A percentile compares a stretch with the other conserved stretches of the same genome.
Conservation (phyloP, 2,797 vertebrate species). For the Aselliscus stoliczkanus region DNA sequence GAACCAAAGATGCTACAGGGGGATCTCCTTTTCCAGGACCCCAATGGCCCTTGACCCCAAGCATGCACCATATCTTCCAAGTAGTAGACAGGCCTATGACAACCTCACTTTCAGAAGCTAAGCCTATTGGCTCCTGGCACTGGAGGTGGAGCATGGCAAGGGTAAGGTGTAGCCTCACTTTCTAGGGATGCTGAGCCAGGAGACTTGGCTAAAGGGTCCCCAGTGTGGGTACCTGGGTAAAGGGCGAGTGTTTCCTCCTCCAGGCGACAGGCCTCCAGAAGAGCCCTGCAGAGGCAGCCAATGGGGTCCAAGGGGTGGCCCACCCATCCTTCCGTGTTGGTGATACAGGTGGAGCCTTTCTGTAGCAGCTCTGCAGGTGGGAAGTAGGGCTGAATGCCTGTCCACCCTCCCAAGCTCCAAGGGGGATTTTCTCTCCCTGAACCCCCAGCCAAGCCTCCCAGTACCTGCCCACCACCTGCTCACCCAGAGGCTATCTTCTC, state of each 20-base stretch:
- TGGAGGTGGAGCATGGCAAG: neutral
- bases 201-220: neutral
- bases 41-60: neutral
- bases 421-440: neutral
- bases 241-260: slow-evolving; percentile 75
- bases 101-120: neutral
- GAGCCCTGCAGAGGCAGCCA: slow-evolving; percentile 79
- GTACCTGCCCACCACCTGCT: neutral
- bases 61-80: neutral
- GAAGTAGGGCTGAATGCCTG: neutral
- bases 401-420: neutral
- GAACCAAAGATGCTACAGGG: neutral
- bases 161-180: neutral
- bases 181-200: neutral
- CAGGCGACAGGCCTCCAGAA: slow-evolving; percentile 78
- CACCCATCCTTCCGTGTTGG: slow-evolving; percentile 81
- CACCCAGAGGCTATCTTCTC: too few relatives aligned
- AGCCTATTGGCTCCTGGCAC: neutral
- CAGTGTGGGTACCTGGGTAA: slow-evolving; percentile 70
- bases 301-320: slow-evolving; percentile 83
- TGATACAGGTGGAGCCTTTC: slow-evolving; percentile 76
- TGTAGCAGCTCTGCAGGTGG: slow-evolving; percentile 74
- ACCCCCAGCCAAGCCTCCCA: too few relatives aligned
- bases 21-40: neutral
- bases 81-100: too few relatives aligned